Evolutionary conservation across 2,797 vertebrate species (phyloP), one percentile per base, ranked within the genome.

Genomic region (Channa striata): DNA sequence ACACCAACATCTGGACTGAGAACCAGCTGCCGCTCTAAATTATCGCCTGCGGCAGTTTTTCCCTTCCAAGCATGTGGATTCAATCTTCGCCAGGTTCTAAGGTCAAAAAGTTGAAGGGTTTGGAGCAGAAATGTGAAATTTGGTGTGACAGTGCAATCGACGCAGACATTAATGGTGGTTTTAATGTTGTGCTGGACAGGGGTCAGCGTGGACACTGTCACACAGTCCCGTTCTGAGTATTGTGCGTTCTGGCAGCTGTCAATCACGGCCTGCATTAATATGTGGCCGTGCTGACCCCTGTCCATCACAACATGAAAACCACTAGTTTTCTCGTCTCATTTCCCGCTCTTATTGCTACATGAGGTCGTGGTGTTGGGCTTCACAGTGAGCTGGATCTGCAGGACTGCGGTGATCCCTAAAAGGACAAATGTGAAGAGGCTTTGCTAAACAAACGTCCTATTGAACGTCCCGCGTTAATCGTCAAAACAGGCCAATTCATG

Each of bases 71-170:
- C 43, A 59, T 14, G 3, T 49, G 60, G 46, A 75, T 71, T 33
- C 66, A 68, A 61, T 74, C 48, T 60, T 20, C 19, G 59, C 13
- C 13, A 19, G 58, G 51, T 52, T 11, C 20, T 36, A 44, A 70
- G 77, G 72, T 76, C 59, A 59, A 33, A 67, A 68, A 61, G 60
- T 40, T 67, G 20, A 59, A 49, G 33, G 30, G 56, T 73, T 37
- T 47, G 34, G 19, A 80, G 44, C 12, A 58, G 49, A 40, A 54
- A 58, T 33, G 52, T 21, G 16, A 58, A 58, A 72, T 62, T 42
- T 36, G 42, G 46, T 54, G 21, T 14, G 58, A 63, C 42, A 8
- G 19, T 37, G 11, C 0, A 30, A 30, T 30, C 25, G 4, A 30
- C 25, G 6, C 25, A 4, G 25, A 30, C 25, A 30, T 4, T 30